A percentile compares a stretch with the other conserved stretches of the same genome.
Evolutionary conservation across 2,113 vertebrate genomes (phyloP).

Genomic region (Rallus limicola): DNA sequence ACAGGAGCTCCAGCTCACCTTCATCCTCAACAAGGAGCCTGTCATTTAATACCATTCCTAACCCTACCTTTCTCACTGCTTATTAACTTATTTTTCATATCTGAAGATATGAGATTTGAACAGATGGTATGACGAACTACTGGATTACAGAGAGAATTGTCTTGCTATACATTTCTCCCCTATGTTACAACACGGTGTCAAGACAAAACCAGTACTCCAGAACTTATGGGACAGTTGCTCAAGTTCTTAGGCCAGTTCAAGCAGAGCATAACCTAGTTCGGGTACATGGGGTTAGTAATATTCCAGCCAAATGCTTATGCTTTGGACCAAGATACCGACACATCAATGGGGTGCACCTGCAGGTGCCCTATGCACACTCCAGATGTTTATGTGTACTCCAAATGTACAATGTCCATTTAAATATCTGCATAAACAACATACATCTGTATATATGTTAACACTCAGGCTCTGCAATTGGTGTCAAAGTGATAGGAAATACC

Average conservation of each 20-base stretch:
- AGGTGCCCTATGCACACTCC: not conserved
- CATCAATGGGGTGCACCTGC: not conserved
- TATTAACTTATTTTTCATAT: not conserved
- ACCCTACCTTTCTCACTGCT: not conserved
- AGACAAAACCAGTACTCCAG: not conserved
- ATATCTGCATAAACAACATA: fast-evolving
- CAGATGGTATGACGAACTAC: not conserved
- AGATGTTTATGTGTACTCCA: not conserved
- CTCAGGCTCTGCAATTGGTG: not conserved
- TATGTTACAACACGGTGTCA: not conserved
- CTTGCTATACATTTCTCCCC: not conserved
- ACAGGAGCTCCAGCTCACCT: not conserved
- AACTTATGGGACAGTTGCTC: not conserved
- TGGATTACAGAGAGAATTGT: not conserved
- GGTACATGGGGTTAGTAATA: not conserved
- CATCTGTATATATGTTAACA: not conserved
- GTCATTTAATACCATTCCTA: not conserved
- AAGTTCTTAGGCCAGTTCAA: not conserved
- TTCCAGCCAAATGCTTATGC: not conserved
- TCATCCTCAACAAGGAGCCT: not conserved
- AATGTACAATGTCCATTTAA: not conserved
- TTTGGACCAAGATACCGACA: not conserved
- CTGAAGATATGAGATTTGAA: not conserved
- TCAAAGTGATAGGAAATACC: not conserved
- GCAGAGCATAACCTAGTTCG: not conserved